Percentiles rank a stretch among this genome's conserved stretches.
Evolutionary conservation across 2,888 invertebrate species (phyloP).

Genomic region (Hydriomena furcata): DNA sequence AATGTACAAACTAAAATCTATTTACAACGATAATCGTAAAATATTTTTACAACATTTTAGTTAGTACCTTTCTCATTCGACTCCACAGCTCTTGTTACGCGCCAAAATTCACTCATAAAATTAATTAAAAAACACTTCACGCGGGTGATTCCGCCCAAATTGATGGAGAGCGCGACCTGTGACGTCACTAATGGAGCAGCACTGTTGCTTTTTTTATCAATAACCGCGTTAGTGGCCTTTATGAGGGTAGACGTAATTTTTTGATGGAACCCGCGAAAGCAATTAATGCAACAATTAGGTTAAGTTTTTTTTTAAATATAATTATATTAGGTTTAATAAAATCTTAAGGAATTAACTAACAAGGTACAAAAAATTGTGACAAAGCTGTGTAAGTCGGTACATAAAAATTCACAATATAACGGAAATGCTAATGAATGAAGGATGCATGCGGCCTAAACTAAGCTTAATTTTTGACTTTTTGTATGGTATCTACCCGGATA

Average conservation of each 20-base stretch:
- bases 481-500: too few relatives aligned
- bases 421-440: too few relatives aligned
- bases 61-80: background rate
- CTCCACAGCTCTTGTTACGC: conserved; percentile 50
- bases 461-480: too few relatives aligned
- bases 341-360: too few relatives aligned
- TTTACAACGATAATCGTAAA: too few relatives aligned
- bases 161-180: conserved; percentile 72
- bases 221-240: conserved; percentile 53
- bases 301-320: too few relatives aligned
- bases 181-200: conserved; percentile 76
- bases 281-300: conserved; percentile 1
- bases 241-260: conserved; percentile 43
- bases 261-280: conserved; percentile 32
- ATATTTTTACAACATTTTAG: background rate
- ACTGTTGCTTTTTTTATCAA: conserved; percentile 55
- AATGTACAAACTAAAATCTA: background rate
- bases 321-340: too few relatives aligned
- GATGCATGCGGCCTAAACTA: too few relatives aligned
- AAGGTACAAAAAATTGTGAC: too few relatives aligned
- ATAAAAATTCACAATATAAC: too few relatives aligned
- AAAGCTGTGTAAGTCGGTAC: too few relatives aligned
- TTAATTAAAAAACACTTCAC: conserved; percentile 83
- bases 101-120: conserved; percentile 77
- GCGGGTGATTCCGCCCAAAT: conserved; percentile 77